A percentile compares a stretch with the other conserved stretches of the same genome.
phyloP scores from a whole-genome alignment of 2,797 vertebrate genomes.

The Emydoidea blandingii region DNA sequence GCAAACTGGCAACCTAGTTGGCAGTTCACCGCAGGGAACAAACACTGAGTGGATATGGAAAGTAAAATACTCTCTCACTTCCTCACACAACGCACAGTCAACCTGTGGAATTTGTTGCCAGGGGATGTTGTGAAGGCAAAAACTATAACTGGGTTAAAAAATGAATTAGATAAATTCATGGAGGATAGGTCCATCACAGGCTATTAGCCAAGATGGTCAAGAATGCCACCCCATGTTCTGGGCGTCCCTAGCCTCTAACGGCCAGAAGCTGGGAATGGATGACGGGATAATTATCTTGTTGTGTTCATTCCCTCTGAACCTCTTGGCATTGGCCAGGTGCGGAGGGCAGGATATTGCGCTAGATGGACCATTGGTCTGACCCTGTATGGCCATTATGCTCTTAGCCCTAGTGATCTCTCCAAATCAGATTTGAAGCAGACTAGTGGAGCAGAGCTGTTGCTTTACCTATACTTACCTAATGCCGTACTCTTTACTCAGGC shows the following conservation, averaged over 20 bases:
- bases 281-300: background rate
- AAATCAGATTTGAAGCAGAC: background rate
- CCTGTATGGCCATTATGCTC: background rate
- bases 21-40: background rate
- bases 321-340: background rate
- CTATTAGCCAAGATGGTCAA: background rate
- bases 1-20: constrained; percentile 43
- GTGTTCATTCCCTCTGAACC: background rate
- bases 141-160: background rate
- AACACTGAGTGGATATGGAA: constrained; percentile 38
- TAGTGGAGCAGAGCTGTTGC: constrained; percentile 7
- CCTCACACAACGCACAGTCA: background rate
- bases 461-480: background rate
- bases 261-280: background rate
- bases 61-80: background rate
- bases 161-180: background rate
- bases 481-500: background rate
- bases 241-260: background rate
- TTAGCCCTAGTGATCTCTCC: background rate
- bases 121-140: background rate
- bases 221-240: background rate
- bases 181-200: background rate
- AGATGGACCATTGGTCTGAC: background rate
- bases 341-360: background rate
- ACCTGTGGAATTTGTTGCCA: background rate